These are phyloP conservation scores for Polydrusus pterygomalis DNA, from an alignment of 2,888 invertebrate genomes.

Conservation along the genomic window DNA sequence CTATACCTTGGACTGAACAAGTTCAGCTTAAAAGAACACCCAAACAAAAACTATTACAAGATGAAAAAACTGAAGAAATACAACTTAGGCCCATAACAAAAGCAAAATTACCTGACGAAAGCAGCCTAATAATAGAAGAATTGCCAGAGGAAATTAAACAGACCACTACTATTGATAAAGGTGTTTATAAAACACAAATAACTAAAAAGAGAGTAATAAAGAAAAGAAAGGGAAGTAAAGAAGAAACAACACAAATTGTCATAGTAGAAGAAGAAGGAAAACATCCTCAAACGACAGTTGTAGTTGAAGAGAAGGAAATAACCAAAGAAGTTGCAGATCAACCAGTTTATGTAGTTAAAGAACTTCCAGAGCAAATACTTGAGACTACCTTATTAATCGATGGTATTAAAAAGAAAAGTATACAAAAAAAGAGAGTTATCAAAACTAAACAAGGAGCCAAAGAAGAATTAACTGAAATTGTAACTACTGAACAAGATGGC, in stretches of 20 bases:
- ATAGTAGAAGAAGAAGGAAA: conserved; percentile 64
- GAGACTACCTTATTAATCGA: conserved; percentile 67
- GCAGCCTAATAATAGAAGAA: conserved; percentile 62
- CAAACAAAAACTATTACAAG: conserved; percentile 59
- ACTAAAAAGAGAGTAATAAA: conserved; percentile 64
- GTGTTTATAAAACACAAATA: conserved; percentile 40
- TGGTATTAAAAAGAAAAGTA: conserved; percentile 62
- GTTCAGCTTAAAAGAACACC: conserved; percentile 59
- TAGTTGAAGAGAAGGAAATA: conserved; percentile 60
- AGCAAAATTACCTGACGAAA: conserved; percentile 58
- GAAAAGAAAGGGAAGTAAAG: conserved; percentile 66
- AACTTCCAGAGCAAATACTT: conserved; percentile 64
- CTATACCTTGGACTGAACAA: conserved; percentile 45
- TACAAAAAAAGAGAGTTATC: conserved; percentile 57
- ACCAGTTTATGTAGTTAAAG: conserved; percentile 54
- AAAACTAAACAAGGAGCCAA: conserved; percentile 67
- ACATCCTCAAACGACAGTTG: conserved; percentile 61
- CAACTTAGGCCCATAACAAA: conserved; percentile 31
- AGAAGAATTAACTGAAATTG: conserved; percentile 69
- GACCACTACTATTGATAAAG: conserved; percentile 61
- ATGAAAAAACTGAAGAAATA: conserved; percentile 29
- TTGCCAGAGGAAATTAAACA: conserved; percentile 68
- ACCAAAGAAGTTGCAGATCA: conserved; percentile 64
- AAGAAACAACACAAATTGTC: conserved; percentile 62
- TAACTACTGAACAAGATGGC: conserved; percentile 66